Evolutionary conservation across 2,888 invertebrate species (phyloP).

Genomic region (Cephus pulcher): DNA sequence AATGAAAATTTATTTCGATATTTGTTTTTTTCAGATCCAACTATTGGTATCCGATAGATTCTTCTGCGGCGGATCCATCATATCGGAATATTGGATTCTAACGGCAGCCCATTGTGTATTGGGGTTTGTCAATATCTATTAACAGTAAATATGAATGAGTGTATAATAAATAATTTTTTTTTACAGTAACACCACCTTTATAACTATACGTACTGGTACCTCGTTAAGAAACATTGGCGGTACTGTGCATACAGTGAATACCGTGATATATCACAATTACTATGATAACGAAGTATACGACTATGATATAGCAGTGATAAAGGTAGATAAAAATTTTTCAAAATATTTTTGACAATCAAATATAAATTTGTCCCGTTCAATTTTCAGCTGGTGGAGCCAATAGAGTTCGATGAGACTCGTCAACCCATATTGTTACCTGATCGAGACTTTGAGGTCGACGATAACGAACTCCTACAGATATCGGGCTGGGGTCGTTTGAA

Average conservation of each 20-base stretch:
- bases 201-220: no score
- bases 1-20: no score
- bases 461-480: conserved; percentile 32
- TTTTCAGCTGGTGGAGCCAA: conserved; percentile 41
- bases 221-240: no score
- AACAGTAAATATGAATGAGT: no score
- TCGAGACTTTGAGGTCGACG: conserved; percentile 37
- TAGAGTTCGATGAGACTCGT: conserved; percentile 34
- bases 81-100: conserved; percentile 51
- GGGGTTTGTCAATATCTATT: conserved; percentile 26
- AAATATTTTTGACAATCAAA: no score
- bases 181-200: no score
- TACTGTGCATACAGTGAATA: no score
- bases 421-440: conserved; percentile 45
- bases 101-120: conserved; percentile 58
- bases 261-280: conserved; percentile 37
- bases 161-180: no score
- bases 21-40: no score
- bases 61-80: conserved; percentile 55
- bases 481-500: conserved; percentile 33
- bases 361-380: neutral
- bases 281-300: conserved; percentile 46
- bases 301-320: conserved; percentile 53
- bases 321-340: conserved; percentile 31
- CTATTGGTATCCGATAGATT: no score